These are phyloP conservation scores for Oscheius sp. DNA, from an alignment of 2,888 invertebrate genomes.

Conservation along the genomic window DNA sequence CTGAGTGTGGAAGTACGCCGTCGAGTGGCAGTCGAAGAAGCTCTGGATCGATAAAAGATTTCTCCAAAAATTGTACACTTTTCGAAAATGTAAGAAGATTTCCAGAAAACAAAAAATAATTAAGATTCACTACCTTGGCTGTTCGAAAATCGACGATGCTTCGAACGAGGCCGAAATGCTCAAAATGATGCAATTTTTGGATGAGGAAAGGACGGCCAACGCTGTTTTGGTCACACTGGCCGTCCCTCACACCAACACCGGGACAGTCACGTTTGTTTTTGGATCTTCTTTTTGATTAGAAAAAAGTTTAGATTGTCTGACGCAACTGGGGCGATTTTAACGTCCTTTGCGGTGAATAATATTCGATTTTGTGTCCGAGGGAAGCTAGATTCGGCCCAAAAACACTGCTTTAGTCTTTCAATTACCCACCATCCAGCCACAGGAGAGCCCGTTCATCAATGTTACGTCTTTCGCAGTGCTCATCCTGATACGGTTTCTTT, in stretches of 20 bases:
- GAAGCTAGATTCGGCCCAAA: conserved; percentile 81
- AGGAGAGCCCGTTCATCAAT: conserved; percentile 80
- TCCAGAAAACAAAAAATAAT: neutral
- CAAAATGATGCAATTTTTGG: conserved; percentile 73
- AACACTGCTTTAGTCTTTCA: conserved; percentile 95
- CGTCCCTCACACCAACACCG: conserved; percentile 90
- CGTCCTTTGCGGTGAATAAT: conserved; percentile 79
- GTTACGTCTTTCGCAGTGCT: conserved; percentile 88
- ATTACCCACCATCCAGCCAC: conserved; percentile 77
- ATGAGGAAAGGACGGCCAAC: conserved; percentile 78
- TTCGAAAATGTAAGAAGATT: conserved; percentile 34
- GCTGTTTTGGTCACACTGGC: conserved; percentile 87
- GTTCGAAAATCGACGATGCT: conserved; percentile 63
- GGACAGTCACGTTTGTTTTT: conserved; percentile 84
- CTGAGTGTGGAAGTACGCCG: neutral
- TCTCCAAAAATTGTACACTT: conserved; percentile 27
- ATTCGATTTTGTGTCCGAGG: conserved; percentile 87
- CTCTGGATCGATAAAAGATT: conserved; percentile 15
- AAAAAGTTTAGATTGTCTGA: conserved; percentile 77
- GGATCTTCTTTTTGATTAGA: conserved; percentile 1
- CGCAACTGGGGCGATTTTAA: conserved; percentile 83
- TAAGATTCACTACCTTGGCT: conserved; percentile 52
- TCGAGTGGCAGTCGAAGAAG: conserved; percentile 12
- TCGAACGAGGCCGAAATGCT: conserved; percentile 63
- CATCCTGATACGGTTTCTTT: conserved; percentile 54